phyloP scores from a whole-genome alignment of 1,140 invertebrate species.

The Plectrocnemia conspersa region DNA sequence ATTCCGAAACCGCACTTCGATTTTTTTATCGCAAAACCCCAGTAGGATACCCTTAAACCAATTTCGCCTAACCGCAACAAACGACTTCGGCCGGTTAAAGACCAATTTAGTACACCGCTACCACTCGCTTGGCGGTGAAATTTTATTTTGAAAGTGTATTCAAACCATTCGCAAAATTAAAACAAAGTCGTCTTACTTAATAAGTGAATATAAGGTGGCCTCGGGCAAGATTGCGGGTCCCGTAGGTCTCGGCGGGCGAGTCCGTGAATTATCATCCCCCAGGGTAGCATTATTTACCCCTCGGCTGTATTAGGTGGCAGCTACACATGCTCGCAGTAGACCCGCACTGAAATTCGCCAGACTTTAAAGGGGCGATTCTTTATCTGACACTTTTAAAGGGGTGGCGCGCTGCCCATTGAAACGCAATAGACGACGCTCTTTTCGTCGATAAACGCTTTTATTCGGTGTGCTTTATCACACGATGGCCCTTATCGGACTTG shows the following conservation, averaged over 20 bases:
- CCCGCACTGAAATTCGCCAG: conserved; percentile 6
- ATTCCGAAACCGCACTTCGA: too few species aligned
- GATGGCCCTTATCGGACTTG: too few species aligned
- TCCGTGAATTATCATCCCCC: conserved; percentile 22
- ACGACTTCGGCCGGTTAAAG: not conserved
- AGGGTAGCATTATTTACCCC: conserved; percentile 22
- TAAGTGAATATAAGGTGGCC: not conserved
- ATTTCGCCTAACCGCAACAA: not conserved
- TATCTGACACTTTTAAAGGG: conserved; percentile 2
- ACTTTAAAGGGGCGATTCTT: conserved; percentile 13
- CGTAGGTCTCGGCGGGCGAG: conserved; percentile 14
- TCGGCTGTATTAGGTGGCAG: conserved; percentile 17
- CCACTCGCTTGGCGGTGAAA: not conserved
- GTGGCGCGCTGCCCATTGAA: too few species aligned
- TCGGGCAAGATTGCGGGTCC: not conserved
- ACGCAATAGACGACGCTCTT: too few species aligned
- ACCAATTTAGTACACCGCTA: not conserved
- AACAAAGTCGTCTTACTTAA: not conserved
- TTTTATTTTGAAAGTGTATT: too few species aligned
- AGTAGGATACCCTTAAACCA: not conserved
- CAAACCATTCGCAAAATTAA: not conserved
- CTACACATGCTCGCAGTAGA: conserved; percentile 9
- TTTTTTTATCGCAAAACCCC: too few species aligned
- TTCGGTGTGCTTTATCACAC: too few species aligned
- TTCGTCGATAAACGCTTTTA: too few species aligned